Conservation (phyloP, 2,113 vertebrate species). For the Mystacornis crossleyi region DNA sequence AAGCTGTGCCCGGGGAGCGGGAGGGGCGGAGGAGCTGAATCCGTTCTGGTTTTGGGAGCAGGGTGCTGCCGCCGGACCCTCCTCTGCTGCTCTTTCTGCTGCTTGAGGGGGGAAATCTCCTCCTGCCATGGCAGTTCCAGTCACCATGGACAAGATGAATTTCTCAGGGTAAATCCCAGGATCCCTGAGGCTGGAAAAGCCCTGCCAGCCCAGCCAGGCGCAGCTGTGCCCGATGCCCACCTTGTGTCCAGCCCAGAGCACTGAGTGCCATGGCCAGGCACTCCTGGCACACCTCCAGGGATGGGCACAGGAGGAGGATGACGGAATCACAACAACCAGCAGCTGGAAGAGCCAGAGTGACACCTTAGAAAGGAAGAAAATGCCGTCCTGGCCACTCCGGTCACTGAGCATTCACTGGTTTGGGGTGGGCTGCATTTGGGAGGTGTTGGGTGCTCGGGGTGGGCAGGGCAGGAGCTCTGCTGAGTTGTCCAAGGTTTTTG, state of each 20-base stretch:
- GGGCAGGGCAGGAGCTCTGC: fast-evolving
- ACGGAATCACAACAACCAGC: neutral
- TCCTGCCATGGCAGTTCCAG: fast-evolving
- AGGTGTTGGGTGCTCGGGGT: neutral
- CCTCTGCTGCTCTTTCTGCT: neutral
- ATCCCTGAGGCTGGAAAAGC: neutral
- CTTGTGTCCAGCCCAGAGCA: neutral
- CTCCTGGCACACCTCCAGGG: neutral
- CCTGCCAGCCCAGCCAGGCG: fast-evolving
- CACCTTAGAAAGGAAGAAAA: neutral
- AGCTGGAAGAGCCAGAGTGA: neutral
- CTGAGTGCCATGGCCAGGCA: neutral
- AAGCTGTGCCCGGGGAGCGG: neutral
- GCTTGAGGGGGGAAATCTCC: neutral
- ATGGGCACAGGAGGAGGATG: too few relatives aligned
- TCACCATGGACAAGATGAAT: neutral
- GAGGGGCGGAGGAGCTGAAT: neutral
- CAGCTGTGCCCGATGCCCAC: neutral
- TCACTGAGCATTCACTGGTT: fast-evolving
- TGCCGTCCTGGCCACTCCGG: neutral
- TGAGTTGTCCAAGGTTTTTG: neutral
- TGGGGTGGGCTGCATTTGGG: neutral
- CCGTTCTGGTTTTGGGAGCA: fast-evolving
- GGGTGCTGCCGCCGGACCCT: neutral
- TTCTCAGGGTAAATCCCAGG: neutral